phyloP scores from a whole-genome alignment of 2,113 vertebrate genomes.

The Opisthocomus hoazin region DNA sequence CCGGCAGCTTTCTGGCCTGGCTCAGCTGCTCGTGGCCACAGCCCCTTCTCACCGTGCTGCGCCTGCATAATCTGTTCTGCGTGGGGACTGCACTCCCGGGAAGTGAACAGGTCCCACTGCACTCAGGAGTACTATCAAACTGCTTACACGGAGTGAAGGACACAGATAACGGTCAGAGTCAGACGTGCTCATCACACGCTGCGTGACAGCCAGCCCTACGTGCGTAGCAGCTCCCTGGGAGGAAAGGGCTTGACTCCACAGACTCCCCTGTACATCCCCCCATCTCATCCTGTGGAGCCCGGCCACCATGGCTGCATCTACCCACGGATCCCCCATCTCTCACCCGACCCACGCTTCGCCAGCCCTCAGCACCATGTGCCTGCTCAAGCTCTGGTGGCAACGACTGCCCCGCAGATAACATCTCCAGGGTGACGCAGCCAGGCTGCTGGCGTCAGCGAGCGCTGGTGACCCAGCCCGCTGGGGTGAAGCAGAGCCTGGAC shows the following conservation, averaged over 20 bases:
- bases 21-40: background rate
- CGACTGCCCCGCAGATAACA: background rate
- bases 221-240: background rate
- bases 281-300: background rate
- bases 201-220: background rate
- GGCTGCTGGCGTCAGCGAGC: background rate
- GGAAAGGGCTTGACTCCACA: background rate
- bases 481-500: background rate
- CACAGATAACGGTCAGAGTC: background rate
- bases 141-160: background rate
- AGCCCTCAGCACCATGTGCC: background rate
- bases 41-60: rapidly evolving
- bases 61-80: background rate
- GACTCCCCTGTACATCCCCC: background rate
- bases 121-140: background rate
- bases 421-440: background rate
- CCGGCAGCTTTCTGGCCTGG: background rate
- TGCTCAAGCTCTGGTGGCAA: background rate
- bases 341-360: rapidly evolving
- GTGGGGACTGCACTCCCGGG: background rate
- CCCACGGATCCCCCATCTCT: background rate
- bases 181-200: background rate
- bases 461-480: rapidly evolving
- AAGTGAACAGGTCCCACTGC: background rate
- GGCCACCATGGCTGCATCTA: rapidly evolving